Evolutionary conservation across 2,888 invertebrate genomes (phyloP).

Genomic region (Crossocerus cetratus): DNA sequence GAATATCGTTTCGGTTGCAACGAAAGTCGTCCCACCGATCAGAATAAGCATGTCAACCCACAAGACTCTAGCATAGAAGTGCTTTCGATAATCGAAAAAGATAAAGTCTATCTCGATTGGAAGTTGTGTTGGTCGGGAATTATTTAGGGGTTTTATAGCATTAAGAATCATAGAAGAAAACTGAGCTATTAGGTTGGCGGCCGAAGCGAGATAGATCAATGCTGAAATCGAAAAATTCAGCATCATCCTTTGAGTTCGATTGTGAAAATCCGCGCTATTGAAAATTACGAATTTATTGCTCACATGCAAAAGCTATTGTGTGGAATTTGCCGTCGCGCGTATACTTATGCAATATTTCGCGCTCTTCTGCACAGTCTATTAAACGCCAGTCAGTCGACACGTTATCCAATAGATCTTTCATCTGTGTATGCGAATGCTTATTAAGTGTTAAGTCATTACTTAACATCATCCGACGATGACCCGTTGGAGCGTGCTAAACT

Average conservation of each 20-base stretch:
- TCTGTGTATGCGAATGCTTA: too few relatives aligned
- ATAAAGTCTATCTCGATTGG: not conserved
- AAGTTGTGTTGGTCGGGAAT: slow-evolving; percentile 8
- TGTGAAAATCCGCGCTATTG: not conserved
- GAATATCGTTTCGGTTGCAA: slow-evolving; percentile 1
- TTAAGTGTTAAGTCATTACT: too few relatives aligned
- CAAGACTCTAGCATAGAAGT: slow-evolving; percentile 2
- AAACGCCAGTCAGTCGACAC: too few relatives aligned
- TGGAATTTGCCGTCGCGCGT: not conserved
- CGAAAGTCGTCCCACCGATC: not conserved
- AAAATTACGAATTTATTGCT: not conserved
- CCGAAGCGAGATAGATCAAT: not conserved
- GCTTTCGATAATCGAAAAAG: slow-evolving; percentile 13
- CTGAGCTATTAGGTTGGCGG: not conserved
- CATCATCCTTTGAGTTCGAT: too few relatives aligned
- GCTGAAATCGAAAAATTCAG: not conserved
- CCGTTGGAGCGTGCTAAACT: too few relatives aligned
- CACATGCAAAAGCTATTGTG: not conserved
- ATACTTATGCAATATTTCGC: not conserved
- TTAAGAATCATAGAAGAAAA: slow-evolving; percentile 2
- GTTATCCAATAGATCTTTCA: too few relatives aligned
- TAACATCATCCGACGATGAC: too few relatives aligned
- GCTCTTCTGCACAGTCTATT: too few relatives aligned
- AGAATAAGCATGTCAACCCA: not conserved
- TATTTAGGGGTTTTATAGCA: slow-evolving; percentile 8